Base-by-base conservation (phyloP, 2,113 vertebrate species). In the Setophaga petechia region DNA sequence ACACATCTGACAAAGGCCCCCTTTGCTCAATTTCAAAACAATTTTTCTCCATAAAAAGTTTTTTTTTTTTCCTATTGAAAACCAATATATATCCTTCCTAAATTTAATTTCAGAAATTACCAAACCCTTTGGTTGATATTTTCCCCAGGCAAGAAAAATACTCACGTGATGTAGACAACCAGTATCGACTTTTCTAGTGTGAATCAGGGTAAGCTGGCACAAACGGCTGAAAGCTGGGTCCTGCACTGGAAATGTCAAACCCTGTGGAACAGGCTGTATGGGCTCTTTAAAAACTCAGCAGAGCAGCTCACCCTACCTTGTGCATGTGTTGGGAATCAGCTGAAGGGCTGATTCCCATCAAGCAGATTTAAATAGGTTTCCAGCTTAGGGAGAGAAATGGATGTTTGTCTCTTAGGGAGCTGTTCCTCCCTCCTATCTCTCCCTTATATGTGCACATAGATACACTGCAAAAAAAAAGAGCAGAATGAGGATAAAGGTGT, bases 311-410 rank as follows among this genome's bases (percentile, higher is more conserved):
- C 59, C 27, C 94, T 86, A 94, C 94, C 92, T 95, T 91, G 35
- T 58, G 71, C 81, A 55, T 94, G 89, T 67, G 80, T 94, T 93
- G 95, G 86, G 91, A 96, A 96, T 90, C 73, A 65, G 94, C 93
- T 69, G 62, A 76, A 79, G 39, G 58, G 86, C 94, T 95, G 91
- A 97, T 96, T 96, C 94, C 93, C 96, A 96, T 92, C 89, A 93
- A 95, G 95, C 83, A 95, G 94, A 97, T 97, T 97, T 95, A 97
- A 97, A 95, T 95, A 95, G 76, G 94, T 92, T 93, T 93, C 90
- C 95, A 97, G 93, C 83, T 94, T 93, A 92, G 55, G 72, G 73
- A 97, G 86, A 94, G 68, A 92, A 90, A 95, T 90, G 83, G 68
- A 90, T 86, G 88, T 81, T 92, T 89, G 85, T 81, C 85, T 96